Evolutionary conservation across 2,888 invertebrate species (phyloP), one percentile per base, ranked within the genome.

Genomic region (Itoplectis maculator): DNA sequence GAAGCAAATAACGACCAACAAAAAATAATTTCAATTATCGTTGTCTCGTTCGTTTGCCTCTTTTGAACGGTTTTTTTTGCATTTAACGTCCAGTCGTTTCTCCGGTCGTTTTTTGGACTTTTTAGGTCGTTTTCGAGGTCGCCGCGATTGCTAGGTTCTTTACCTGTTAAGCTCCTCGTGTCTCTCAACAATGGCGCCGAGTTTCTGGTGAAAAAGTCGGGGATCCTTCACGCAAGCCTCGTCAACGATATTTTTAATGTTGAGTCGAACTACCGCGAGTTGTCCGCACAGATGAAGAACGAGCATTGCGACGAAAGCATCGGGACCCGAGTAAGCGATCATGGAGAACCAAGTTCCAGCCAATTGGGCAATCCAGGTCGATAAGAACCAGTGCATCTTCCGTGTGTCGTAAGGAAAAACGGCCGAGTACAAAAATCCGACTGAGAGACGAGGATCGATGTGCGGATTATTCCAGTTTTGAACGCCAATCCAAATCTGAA

Each of bases 211-310:
- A 54, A 69, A 81, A 9, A 49, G 18, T 9, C n/a, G 9, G 0
- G 82, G 54, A 51, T 78, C 65, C 9, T 49, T 69, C 1, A 65
- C 15, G 13, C 23, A 54, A 2, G 54, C 35, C 42, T 75, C 23
- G 61, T 82, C 70, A 7, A 79, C 77, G 20, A 85, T 56, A 51
- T 81, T 75, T 42, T 70, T 72, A 6, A 84, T 68, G 4, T 78
- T 54, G 8, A 84, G 49, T 49, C 79, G 70, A 8, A 84, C 66
- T 0, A 84, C 70, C 5, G 82, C 78, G 4, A 91, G 61, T 51
- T 90, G 90, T 2, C 87, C 87, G 51, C 89, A 90, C 5, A 89
- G 47, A 49, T 90, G 89, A 13, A 89, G 47, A 1, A 89, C 84
- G 1, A 89, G 49, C 2, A 88, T 83, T 0, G 83, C 83, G 4